Percentiles rank a stretch among this genome's conserved stretches.
Conservation (phyloP, 2,113 vertebrate species). For the Tyto alba region DNA sequence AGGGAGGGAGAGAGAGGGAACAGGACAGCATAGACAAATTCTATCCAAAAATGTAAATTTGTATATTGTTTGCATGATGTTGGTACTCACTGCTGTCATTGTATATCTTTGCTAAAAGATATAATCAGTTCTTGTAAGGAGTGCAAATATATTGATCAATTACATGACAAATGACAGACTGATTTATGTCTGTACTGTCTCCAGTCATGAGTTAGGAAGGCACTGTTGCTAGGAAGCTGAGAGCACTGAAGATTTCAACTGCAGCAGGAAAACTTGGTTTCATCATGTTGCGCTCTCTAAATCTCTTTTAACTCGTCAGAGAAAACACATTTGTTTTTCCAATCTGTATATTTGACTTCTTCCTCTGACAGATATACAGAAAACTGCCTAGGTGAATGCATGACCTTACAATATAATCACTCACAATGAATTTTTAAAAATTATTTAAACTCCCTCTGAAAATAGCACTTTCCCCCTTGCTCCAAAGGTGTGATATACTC, state of each 20-base stretch:
- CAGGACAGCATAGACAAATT: background rate
- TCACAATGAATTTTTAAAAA: background rate
- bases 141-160: background rate
- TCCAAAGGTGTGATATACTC: background rate
- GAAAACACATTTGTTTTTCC: background rate
- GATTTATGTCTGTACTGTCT: background rate
- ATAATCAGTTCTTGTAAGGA: background rate
- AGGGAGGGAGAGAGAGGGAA: background rate
- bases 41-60: background rate
- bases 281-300: background rate
- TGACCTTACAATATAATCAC: background rate
- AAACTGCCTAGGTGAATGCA: background rate
- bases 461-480: background rate
- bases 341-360: background rate
- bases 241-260: background rate
- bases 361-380: background rate
- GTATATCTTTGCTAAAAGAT: background rate
- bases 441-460: background rate
- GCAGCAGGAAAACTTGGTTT: background rate
- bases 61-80: background rate
- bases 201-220: background rate
- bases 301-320: background rate
- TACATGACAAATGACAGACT: background rate
- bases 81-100: background rate
- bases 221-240: slow-evolving; percentile 51